Evolutionary conservation across 1,140 invertebrate genomes (phyloP), one percentile per base, ranked within the genome.

Genomic region (Lepidurus apus): DNA sequence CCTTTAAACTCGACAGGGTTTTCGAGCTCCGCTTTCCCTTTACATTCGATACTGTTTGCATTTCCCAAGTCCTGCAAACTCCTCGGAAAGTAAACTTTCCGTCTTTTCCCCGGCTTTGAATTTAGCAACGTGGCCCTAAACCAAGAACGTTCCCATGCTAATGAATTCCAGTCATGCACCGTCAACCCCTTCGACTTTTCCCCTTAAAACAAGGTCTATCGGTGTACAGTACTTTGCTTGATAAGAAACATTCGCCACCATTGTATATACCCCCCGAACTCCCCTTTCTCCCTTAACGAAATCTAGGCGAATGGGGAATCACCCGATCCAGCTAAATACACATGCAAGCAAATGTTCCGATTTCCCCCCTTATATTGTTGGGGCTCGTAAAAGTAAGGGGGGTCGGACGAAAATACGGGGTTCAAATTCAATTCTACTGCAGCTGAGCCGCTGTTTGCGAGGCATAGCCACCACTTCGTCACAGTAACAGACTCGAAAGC

Each of bases 291-390:
- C 53, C 53, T 17, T 65, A 11, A n/a, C 21, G 7, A 13, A 65
- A 65, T 65, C 21, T 65, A 65, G 53, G 53, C 17, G 13, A 65
- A 9, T 65, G 21, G 53, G 53, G 13, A 17, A 65, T 11, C 17
- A 7, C 21, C 53, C 53, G 21, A 65, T 65, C 21, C 53, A 17
- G 53, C 13, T 65, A 21, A 65, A 65, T 21, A 65, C 53, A 65
- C 53, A 65, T 65, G 53, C 53, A 65, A 65, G 53, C 53, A 65
- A 65, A 65, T 17, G 53, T 17, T n/a, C 53, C 21, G n/a, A 65
- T 65, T 65, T 34, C 53, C n/a, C 53, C 53, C 21, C 53, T 21
- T 21, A 65, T 65, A 21, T 65, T 65, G 53, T 21, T 65, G 13
- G 53, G 53, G 53, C 53, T 65, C 21, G 53, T 65, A 65, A 9